Evolutionary conservation across 1,140 invertebrate genomes (phyloP).

Genomic region (Streblospio benedicti): DNA sequence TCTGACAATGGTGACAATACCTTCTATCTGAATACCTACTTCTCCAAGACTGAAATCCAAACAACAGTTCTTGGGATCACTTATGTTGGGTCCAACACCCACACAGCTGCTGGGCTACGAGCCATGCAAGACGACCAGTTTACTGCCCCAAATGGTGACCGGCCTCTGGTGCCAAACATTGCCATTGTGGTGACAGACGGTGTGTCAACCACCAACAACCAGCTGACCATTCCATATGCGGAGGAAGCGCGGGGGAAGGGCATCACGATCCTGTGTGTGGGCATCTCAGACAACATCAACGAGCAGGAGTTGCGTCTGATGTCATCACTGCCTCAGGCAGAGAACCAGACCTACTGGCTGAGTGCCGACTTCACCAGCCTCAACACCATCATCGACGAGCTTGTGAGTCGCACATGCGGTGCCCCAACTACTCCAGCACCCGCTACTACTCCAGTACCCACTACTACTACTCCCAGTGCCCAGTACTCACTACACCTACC

Average conservation of each 20-base stretch:
- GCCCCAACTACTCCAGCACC: too few relatives aligned
- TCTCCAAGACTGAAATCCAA: background rate
- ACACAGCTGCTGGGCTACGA: background rate
- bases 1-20: background rate
- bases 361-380: background rate
- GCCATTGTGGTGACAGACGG: constrained; percentile 37
- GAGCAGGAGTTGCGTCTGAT: constrained; percentile 5
- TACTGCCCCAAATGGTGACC: constrained; percentile 22
- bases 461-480: too few relatives aligned
- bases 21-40: constrained; percentile 10
- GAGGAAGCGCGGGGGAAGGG: background rate
- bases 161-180: constrained; percentile 31
- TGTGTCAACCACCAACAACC: constrained; percentile 1
- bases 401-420: background rate
- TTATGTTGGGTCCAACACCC: background rate
- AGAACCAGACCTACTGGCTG: constrained; percentile 12
- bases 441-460: too few relatives aligned
- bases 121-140: constrained; percentile 1
- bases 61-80: background rate
- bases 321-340: constrained; percentile 9
- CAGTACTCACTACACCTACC: too few relatives aligned
- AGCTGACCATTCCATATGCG: constrained; percentile 8
- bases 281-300: constrained; percentile 2
- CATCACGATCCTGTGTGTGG: background rate
- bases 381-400: background rate